phyloP scores from a whole-genome alignment of 2,888 invertebrate genomes.

The Trachelus troglodyta region DNA sequence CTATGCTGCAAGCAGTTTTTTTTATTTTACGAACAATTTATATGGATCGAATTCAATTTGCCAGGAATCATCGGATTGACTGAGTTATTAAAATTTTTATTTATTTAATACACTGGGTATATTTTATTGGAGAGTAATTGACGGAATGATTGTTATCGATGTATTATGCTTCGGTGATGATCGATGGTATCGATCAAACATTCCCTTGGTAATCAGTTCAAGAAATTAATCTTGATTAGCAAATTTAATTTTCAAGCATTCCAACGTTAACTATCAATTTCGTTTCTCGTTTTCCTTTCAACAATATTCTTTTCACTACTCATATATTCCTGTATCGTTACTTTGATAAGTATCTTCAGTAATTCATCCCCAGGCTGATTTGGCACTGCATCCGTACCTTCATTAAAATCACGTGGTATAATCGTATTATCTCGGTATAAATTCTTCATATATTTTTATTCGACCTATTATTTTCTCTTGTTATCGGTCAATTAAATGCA shows the following conservation, averaged over 20 bases:
- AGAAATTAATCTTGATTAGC: background rate
- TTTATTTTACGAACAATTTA: background rate
- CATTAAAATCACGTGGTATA: background rate
- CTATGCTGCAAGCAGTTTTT: background rate
- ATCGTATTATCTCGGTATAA: background rate
- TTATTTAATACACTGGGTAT: background rate
- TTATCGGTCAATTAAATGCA: background rate
- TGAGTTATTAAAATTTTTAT: background rate
- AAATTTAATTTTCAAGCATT: background rate
- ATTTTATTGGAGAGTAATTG: background rate
- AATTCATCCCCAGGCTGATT: background rate
- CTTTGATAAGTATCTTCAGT: background rate
- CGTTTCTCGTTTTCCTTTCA: background rate
- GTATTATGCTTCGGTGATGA: background rate
- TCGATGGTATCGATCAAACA: background rate
- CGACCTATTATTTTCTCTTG: background rate
- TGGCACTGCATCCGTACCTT: background rate
- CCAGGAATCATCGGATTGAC: background rate
- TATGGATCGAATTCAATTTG: background rate
- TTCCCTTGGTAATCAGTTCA: background rate
- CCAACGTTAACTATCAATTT: background rate
- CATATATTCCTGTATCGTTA: background rate
- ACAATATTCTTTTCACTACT: background rate
- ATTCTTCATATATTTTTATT: background rate
- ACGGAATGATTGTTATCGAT: background rate